Conservation (phyloP, 2,888 invertebrate genomes). For the Heliconius hortense region DNA sequence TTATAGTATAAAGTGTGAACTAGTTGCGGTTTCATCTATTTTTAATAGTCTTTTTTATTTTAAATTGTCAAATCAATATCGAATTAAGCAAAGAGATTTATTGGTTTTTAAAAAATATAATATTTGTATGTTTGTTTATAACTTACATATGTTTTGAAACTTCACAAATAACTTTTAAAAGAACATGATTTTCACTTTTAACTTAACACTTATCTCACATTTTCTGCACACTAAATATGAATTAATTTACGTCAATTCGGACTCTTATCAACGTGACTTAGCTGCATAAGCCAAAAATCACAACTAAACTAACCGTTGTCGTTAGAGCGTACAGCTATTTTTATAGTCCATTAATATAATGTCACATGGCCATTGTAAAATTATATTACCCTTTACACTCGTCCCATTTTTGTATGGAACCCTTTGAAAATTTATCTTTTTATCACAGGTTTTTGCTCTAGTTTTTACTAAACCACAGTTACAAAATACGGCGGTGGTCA, state of each 20-base stretch:
- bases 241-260: slow-evolving; percentile 20
- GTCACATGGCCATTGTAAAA: slow-evolving; percentile 66
- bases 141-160: slow-evolving; percentile 11
- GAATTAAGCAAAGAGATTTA: not conserved
- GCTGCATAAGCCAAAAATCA: slow-evolving; percentile 62
- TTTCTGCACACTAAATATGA: not conserved
- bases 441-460: slow-evolving; percentile 72
- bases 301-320: slow-evolving; percentile 64
- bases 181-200: not conserved
- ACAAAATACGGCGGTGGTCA: slow-evolving; percentile 65
- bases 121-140: not conserved
- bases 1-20: not conserved
- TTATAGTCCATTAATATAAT: slow-evolving; percentile 69
- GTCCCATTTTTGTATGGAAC: slow-evolving; percentile 63
- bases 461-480: slow-evolving; percentile 75
- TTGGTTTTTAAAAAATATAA: not conserved
- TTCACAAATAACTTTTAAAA: not conserved
- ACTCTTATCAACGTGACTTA: slow-evolving; percentile 51
- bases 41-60: not conserved
- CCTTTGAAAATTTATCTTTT: slow-evolving; percentile 61
- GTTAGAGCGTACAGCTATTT: slow-evolving; percentile 62
- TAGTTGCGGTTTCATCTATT: not conserved
- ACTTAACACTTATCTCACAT: not conserved
- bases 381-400: slow-evolving; percentile 70
- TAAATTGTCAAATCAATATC: not conserved